Evolutionary conservation across 2,888 invertebrate species (phyloP).

Genomic region (Drosophila mimetica): DNA sequence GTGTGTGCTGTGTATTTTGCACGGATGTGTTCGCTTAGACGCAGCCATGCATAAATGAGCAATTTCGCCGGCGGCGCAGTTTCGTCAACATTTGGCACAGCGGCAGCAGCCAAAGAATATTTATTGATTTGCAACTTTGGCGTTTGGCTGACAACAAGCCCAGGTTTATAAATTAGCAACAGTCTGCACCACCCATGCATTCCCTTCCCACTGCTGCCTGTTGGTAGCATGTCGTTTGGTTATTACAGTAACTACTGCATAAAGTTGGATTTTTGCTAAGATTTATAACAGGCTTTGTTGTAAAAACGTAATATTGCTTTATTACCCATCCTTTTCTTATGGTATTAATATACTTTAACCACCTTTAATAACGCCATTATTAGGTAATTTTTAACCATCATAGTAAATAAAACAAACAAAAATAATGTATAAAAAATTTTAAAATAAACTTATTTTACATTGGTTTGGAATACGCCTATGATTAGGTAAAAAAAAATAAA

Average conservation of each 20-base stretch:
- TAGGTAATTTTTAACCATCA: too few species aligned
- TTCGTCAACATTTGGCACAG: constrained; percentile 74
- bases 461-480: too few species aligned
- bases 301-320: neutral
- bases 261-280: neutral
- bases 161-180: constrained; percentile 76
- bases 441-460: too few species aligned
- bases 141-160: constrained; percentile 54
- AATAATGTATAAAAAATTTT: neutral
- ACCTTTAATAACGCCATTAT: neutral
- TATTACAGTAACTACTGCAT: neutral
- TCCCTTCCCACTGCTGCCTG: neutral
- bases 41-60: constrained; percentile 79
- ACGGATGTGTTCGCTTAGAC: constrained; percentile 52
- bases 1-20: constrained; percentile 23
- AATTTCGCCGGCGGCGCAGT: constrained; percentile 69
- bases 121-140: constrained; percentile 77
- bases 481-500: too few species aligned
- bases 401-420: neutral
- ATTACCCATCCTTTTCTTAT: too few species aligned
- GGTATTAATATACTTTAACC: neutral
- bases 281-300: neutral
- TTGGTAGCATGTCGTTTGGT: neutral
- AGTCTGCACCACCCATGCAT: constrained; percentile 44
- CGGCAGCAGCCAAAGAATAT: constrained; percentile 52